A percentile compares a stretch with the other conserved stretches of the same genome.
Evolutionary conservation across 2,888 invertebrate species (phyloP).

Genomic region (Chrysolina americana): DNA sequence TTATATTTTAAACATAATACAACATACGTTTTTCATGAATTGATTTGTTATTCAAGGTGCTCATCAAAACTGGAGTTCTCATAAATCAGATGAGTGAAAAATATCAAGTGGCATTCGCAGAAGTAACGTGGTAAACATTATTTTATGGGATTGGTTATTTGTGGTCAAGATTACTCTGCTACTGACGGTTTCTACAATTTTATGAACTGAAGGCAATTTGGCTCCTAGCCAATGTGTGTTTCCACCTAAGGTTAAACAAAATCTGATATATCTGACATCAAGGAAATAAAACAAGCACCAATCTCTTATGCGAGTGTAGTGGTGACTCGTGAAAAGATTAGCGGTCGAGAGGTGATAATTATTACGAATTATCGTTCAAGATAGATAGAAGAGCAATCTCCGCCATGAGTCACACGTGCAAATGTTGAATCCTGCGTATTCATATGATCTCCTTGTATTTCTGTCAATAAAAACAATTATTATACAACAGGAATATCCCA

Average conservation of each 20-base stretch:
- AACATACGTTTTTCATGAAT: neutral
- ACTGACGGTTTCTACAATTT: neutral
- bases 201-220: conserved; percentile 1
- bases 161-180: neutral
- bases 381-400: too few relatives aligned
- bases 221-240: neutral
- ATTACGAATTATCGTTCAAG: too few relatives aligned
- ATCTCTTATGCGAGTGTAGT: neutral
- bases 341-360: too few relatives aligned
- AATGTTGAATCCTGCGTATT: too few relatives aligned
- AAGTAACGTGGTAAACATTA: conserved; percentile 6
- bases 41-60: neutral
- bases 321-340: too few relatives aligned
- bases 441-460: too few relatives aligned
- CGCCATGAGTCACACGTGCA: too few relatives aligned
- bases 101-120: conserved; percentile 5
- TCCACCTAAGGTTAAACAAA: neutral
- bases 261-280: neutral
- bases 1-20: neutral
- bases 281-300: neutral
- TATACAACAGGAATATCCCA: too few relatives aligned
- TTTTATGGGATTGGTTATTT: conserved; percentile 4
- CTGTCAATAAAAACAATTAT: too few relatives aligned
- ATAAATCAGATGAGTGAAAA: conserved; percentile 3
- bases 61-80: neutral